Percentiles rank a stretch among this genome's conserved stretches.
phyloP scores from a whole-genome alignment of 2,113 vertebrate species.

The Pampusana beccarii region DNA sequence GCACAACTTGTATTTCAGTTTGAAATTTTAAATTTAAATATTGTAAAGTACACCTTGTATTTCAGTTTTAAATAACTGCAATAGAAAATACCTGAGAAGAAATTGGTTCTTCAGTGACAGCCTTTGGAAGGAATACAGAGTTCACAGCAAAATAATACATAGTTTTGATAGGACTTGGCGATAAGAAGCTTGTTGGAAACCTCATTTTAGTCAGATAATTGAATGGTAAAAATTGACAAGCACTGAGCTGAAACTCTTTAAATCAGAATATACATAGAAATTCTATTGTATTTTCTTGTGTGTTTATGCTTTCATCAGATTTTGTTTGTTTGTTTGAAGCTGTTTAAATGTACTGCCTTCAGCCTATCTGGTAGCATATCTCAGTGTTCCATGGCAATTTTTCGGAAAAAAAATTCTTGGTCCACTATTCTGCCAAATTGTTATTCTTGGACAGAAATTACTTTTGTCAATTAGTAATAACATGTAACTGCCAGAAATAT shows the following conservation, averaged over 20 bases:
- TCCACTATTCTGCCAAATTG: background rate
- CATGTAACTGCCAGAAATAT: background rate
- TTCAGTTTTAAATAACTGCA: background rate
- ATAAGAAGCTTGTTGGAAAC: background rate
- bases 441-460: background rate
- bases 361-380: background rate
- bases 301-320: background rate
- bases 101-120: background rate
- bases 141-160: background rate
- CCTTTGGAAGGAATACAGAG: background rate
- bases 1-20: background rate
- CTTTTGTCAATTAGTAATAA: background rate
- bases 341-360: background rate
- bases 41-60: background rate
- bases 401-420: background rate
- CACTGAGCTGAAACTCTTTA: background rate
- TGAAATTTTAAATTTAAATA: background rate
- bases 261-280: background rate
- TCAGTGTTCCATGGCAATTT: background rate
- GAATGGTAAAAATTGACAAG: background rate
- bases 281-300: background rate
- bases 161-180: background rate
- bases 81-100: background rate
- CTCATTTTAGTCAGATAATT: background rate
- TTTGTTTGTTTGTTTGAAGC: background rate